phyloP scores from a whole-genome alignment of 1,140 invertebrate genomes.

The Euura lappo region DNA sequence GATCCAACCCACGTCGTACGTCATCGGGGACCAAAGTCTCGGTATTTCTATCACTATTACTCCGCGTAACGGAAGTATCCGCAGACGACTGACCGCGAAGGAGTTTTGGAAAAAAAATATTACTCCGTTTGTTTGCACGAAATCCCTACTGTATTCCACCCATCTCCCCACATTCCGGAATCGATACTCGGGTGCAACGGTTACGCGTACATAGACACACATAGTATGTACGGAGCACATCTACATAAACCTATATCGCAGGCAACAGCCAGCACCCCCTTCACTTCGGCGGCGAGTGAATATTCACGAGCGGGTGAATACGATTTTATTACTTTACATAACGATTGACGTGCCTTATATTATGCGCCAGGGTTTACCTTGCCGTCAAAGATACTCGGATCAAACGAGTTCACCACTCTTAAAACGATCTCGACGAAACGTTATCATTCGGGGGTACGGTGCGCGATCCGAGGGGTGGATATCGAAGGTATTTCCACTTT shows the following conservation, averaged over 20 bases:
- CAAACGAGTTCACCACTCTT: neutral
- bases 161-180: neutral
- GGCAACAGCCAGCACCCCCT: neutral
- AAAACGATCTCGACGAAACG: neutral
- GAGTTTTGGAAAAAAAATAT: neutral
- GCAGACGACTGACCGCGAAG: no score
- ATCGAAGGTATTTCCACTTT: no score
- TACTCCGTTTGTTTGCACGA: neutral
- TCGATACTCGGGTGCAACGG: neutral
- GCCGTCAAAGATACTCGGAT: neutral
- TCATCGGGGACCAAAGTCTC: neutral
- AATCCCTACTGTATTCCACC: no score
- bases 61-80: no score
- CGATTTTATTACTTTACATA: slow-evolving; percentile 7
- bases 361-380: no score
- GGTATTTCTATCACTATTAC: no score
- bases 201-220: neutral
- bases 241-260: neutral
- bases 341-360: neutral
- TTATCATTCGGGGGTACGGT: neutral
- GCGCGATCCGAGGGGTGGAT: neutral
- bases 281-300: neutral
- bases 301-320: slow-evolving; percentile 1
- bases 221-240: neutral
- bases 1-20: neutral